Evolutionary conservation across 2,888 invertebrate species (phyloP).

Genomic region (Phytoseiulus persimilis): DNA sequence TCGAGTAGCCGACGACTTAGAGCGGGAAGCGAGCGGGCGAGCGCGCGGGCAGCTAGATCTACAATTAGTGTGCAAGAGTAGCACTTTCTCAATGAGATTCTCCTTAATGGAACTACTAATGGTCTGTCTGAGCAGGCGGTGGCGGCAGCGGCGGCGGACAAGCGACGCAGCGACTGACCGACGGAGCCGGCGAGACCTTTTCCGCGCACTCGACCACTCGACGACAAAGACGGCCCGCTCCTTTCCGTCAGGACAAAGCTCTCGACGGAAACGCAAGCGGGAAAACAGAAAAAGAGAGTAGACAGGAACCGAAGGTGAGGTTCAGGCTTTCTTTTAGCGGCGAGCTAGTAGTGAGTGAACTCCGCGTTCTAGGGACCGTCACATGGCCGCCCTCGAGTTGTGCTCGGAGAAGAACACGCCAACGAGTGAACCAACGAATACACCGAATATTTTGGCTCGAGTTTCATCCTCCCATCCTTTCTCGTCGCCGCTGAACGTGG

Average conservation of each 20-base stretch:
- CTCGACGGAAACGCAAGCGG: neutral
- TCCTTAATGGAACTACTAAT: slow-evolving; percentile 38
- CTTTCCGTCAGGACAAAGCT: neutral
- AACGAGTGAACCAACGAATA: too few relatives aligned
- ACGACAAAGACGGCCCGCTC: neutral
- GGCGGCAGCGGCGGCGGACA: neutral
- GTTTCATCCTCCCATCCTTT: too few relatives aligned
- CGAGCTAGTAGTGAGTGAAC: too few relatives aligned
- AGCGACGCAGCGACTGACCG: neutral
- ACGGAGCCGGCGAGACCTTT: neutral
- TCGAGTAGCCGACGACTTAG: neutral
- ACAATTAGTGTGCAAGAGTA: slow-evolving; percentile 39
- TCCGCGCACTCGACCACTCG: neutral
- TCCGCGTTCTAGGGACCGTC: too few relatives aligned
- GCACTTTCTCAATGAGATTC: slow-evolving; percentile 38
- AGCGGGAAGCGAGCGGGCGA: neutral
- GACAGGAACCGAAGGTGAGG: neutral
- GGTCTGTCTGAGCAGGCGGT: slow-evolving; percentile 8
- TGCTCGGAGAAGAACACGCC: too few relatives aligned
- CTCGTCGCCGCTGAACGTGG: too few relatives aligned
- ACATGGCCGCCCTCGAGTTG: too few relatives aligned
- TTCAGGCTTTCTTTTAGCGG: neutral
- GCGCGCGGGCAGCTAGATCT: slow-evolving; percentile 24
- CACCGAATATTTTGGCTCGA: too few relatives aligned
- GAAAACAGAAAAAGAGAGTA: neutral